Evolutionary conservation across 2,113 vertebrate species (phyloP), one percentile per base, ranked within the genome.

Genomic region (Phrynosoma platyrhinos): DNA sequence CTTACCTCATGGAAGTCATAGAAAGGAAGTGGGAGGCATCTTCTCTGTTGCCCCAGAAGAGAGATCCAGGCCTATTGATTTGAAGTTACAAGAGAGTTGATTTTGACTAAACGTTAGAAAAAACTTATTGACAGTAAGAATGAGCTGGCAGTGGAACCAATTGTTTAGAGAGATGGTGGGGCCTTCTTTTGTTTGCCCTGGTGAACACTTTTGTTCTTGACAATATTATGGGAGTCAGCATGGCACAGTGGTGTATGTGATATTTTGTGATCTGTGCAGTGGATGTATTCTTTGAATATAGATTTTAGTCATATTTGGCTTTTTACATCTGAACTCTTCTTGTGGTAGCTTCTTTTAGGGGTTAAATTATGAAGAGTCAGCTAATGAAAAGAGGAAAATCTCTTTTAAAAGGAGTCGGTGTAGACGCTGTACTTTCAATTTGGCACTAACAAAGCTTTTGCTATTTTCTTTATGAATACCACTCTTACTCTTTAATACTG

Each of bases 401-500:
- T 74, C 74, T 72, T 25, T 12, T 18, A 23, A 36, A 42, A 90
- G 0, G 84, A 10, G 83, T 76, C 40, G 8, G 18, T 6, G 12
- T 9, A 64, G 9, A 1, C 68, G 4, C 62, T n/a, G 83, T 62
- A 40, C 86, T 92, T 92, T 27, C 9, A 77, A 68, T 83, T 79
- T 84, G 3, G 55, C 91, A 32, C 72, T 80, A 90, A 68, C 0
- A 91, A 88, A 90, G 53, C 30, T 87, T 20, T 87, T 52, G 12
- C 27, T 36, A 2, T 42, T 75, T 87, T 86, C 32, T 76, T 0
- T 6, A 47, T 64, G 42, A 82, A 36, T 55, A 58, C 0, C 75
- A 36, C 58, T 92, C 21, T 78, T 18, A 32, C 64, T 90, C 91
- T 87, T 91, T 25, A 55, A 87, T 83, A 80, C 13, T 80, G 62